Evolutionary conservation across 1,140 invertebrate genomes (phyloP).

Genomic region (Holcopasites calliopsidis): DNA sequence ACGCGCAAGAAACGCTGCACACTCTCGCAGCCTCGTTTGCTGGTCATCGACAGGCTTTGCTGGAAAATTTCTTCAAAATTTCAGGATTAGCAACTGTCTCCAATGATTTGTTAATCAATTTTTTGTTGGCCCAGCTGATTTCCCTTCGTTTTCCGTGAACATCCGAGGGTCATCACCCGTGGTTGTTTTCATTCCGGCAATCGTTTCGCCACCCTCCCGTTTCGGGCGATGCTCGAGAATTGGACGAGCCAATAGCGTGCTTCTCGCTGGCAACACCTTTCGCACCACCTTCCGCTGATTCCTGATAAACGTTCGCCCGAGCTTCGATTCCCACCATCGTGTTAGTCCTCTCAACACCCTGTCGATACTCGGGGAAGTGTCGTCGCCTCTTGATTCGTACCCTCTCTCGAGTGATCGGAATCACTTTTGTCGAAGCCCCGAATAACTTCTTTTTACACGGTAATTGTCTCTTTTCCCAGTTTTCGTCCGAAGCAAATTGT

Average conservation of each 20-base stretch:
- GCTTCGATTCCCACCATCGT: not conserved
- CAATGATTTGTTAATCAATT: too few species aligned
- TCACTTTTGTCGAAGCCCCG: not conserved
- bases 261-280: not conserved
- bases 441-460: not conserved
- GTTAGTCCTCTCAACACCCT: not conserved
- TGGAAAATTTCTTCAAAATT: too few species aligned
- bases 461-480: not conserved
- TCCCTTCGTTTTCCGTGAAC: too few species aligned
- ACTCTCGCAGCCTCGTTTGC: not conserved
- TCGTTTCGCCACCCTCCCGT: not conserved
- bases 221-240: not conserved
- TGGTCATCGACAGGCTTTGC: slow-evolving; percentile 18
- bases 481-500: too few species aligned
- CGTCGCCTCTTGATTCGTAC: not conserved
- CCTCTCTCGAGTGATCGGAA: not conserved
- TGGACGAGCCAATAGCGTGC: not conserved
- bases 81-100: too few species aligned
- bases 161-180: too few species aligned
- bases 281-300: not conserved
- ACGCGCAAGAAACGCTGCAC: slow-evolving; percentile 15
- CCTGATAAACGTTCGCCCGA: not conserved
- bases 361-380: not conserved
- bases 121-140: too few species aligned
- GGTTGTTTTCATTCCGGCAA: not conserved